Conservation (phyloP, 2,113 vertebrate species). For the Leptocoma aspasia region DNA sequence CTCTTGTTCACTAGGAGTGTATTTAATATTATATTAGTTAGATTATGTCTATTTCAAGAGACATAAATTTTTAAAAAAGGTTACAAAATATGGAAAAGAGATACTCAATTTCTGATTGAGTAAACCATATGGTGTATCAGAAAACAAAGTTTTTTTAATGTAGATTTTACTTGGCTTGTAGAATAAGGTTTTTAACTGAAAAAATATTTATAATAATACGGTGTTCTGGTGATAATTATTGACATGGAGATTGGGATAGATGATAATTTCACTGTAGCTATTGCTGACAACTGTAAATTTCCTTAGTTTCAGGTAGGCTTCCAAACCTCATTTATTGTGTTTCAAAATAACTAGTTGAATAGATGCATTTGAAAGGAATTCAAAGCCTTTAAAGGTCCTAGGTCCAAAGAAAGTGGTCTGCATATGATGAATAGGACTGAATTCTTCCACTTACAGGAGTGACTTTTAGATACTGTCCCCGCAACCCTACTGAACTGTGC, state of each 20-base stretch:
- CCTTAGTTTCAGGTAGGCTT: neutral
- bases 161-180: neutral
- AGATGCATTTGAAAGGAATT: neutral
- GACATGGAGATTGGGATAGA: neutral
- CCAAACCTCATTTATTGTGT: neutral
- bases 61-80: neutral
- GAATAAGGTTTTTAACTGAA: neutral
- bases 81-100: neutral
- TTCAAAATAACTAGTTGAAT: neutral
- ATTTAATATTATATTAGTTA: neutral
- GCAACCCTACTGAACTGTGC: fast-evolving
- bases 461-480: neutral
- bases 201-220: neutral
- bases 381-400: neutral
- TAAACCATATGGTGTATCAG: neutral
- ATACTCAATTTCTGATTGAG: neutral
- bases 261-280: neutral
- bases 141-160: neutral
- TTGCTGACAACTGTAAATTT: neutral
- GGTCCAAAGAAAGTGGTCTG: neutral
- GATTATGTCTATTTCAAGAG: neutral
- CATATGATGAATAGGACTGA: neutral
- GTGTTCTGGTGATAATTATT: neutral
- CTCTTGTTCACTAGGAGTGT: neutral
- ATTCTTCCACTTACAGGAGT: fast-evolving